phyloP scores from a whole-genome alignment of 2,888 invertebrate genomes.

The Caenorhabditis virilis region DNA sequence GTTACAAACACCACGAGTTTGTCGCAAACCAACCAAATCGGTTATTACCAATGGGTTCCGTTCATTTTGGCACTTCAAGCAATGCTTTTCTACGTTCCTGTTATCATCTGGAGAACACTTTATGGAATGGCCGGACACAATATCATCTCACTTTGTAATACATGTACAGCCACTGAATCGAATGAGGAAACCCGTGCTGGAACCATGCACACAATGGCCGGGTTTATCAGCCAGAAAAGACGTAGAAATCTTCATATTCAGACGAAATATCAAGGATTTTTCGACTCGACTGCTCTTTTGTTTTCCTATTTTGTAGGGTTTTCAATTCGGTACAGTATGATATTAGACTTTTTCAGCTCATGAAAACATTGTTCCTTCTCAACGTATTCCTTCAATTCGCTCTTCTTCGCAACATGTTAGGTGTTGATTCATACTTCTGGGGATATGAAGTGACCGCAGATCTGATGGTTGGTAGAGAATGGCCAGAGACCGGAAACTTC shows the following conservation, averaged over 20 bases:
- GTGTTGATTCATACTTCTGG: slow-evolving; percentile 64
- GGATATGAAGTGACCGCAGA: slow-evolving; percentile 63
- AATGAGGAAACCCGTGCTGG: slow-evolving; percentile 61
- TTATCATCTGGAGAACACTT: slow-evolving; percentile 62
- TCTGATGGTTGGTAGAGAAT: slow-evolving; percentile 61
- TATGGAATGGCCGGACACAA: slow-evolving; percentile 61
- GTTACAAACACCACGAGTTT: slow-evolving; percentile 66
- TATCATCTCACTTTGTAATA: slow-evolving; percentile 64
- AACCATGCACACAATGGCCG: slow-evolving; percentile 59
- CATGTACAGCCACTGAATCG: slow-evolving; percentile 59
- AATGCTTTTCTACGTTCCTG: slow-evolving; percentile 66
- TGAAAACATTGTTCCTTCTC: slow-evolving; percentile 61
- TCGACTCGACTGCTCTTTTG: slow-evolving; percentile 25
- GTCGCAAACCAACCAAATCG: slow-evolving; percentile 69
- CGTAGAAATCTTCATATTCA: slow-evolving; percentile 20
- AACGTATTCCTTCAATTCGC: slow-evolving; percentile 66
- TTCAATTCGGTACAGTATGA: too few relatives aligned
- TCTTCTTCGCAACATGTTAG: slow-evolving; percentile 63
- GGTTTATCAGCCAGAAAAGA: slow-evolving; percentile 52
- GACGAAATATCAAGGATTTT: slow-evolving; percentile 16
- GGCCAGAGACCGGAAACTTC: slow-evolving; percentile 67
- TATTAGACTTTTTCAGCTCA: slow-evolving; percentile 52
- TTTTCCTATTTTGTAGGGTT: slow-evolving; percentile 59
- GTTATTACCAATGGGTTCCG: slow-evolving; percentile 68
- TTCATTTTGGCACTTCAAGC: slow-evolving; percentile 68